Conservation (phyloP, 2,797 vertebrate species). For the Acomys russatus region DNA sequence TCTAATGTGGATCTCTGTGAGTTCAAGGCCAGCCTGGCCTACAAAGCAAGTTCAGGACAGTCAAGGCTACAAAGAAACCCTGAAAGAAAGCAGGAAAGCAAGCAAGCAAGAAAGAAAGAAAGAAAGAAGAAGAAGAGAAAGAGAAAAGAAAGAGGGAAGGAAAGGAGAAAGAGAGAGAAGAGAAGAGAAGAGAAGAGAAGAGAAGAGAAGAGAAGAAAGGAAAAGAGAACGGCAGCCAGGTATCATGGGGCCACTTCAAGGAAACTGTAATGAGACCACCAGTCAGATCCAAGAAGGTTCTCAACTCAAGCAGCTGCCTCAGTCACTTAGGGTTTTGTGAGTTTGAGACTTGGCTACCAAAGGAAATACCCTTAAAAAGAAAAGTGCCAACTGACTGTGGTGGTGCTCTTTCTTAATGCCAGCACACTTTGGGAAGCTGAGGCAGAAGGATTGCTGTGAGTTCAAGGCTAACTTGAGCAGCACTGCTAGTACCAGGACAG, state of each 20-base stretch:
- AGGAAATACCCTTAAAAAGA: not conserved
- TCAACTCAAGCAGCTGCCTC: not conserved
- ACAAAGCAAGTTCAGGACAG: too few species aligned
- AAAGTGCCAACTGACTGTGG: not conserved
- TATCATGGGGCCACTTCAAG: not conserved
- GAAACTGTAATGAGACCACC: not conserved
- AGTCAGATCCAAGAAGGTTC: not conserved
- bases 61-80: too few species aligned
- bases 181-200: too few species aligned
- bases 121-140: too few species aligned
- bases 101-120: too few species aligned
- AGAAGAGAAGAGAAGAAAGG: not conserved
- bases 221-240: not conserved
- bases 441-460: not conserved
- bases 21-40: too few species aligned
- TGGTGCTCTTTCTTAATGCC: not conserved
- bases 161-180: too few species aligned
- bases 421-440: not conserved
- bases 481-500: not conserved
- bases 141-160: not conserved
- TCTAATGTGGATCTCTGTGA: too few species aligned
- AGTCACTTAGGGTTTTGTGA: not conserved
- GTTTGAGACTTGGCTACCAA: not conserved
- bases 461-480: not conserved
- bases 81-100: too few species aligned